Percentiles rank a stretch among this genome's conserved stretches.
These are phyloP conservation scores for Philonicus albiceps DNA, from an alignment of 2,888 invertebrate genomes.

Conservation along the genomic window DNA sequence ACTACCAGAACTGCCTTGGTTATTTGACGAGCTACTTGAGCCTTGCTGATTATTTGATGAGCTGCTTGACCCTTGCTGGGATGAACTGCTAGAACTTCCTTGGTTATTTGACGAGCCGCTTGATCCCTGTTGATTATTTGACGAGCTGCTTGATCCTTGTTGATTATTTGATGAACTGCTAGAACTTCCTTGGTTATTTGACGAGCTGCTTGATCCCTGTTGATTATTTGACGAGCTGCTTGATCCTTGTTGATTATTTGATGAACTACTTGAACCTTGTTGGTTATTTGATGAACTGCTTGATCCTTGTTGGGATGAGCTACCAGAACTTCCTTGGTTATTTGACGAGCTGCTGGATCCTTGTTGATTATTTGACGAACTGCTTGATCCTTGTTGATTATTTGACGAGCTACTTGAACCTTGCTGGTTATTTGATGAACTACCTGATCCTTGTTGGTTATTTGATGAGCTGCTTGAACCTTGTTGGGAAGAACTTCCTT, in stretches of 20 bases:
- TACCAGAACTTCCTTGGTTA: background rate
- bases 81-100: background rate
- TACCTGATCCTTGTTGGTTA: background rate
- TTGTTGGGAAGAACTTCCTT: background rate
- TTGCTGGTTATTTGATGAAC: background rate
- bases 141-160: constrained; percentile 10
- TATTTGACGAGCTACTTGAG: background rate
- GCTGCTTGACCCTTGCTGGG: constrained; percentile 46
- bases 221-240: background rate
- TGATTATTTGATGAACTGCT: background rate
- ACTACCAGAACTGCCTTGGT: background rate
- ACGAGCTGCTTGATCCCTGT: constrained; percentile 21
- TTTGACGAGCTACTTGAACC: background rate
- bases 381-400: constrained; percentile 42
- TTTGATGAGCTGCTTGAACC: background rate
- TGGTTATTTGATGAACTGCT: background rate
- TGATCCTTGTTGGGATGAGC: background rate
- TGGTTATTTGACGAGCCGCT: background rate
- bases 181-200: background rate
- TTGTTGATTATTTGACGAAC: constrained; percentile 35
- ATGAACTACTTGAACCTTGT: background rate
- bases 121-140: constrained; percentile 1
- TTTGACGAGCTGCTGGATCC: constrained; percentile 28
- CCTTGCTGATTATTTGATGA: constrained; percentile 48
- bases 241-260: background rate